A percentile compares a stretch with the other conserved stretches of the same genome.
Conservation (phyloP, 1,140 invertebrate genomes). For the Andrena cerasifolii region DNA sequence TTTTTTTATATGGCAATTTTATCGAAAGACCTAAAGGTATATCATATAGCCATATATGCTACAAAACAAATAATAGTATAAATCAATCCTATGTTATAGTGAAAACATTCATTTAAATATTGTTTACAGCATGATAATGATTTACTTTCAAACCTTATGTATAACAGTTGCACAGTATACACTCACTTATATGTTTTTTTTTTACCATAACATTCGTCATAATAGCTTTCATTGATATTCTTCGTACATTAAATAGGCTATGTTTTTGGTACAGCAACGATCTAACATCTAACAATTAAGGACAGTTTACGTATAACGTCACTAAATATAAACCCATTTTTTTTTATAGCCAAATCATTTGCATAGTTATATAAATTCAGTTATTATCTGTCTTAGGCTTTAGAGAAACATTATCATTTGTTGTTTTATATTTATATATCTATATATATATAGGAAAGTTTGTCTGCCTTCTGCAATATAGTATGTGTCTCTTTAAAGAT, state of each 20-base stretch:
- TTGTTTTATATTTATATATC: constrained; percentile 32
- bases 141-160: constrained; percentile 58
- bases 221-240: constrained; percentile 54
- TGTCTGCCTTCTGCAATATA: constrained; percentile 27
- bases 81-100: constrained; percentile 43
- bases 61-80: constrained; percentile 25
- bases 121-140: constrained; percentile 41
- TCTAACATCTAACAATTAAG: constrained; percentile 69
- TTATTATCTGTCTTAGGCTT: constrained; percentile 47
- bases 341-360: constrained; percentile 57
- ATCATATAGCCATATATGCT: background rate
- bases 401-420: constrained; percentile 43
- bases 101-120: constrained; percentile 55
- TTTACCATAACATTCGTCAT: constrained; percentile 60
- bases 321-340: constrained; percentile 59
- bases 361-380: constrained; percentile 57
- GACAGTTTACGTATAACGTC: constrained; percentile 62
- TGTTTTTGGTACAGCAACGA: constrained; percentile 67
- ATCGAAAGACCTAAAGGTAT: background rate
- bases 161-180: constrained; percentile 62
- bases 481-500: constrained; percentile 20
- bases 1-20: background rate
- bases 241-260: constrained; percentile 61
- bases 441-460: constrained; percentile 46
- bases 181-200: constrained; percentile 52